Evolutionary conservation across 2,888 invertebrate species (phyloP).

Genomic region (Ophion ventricosus): DNA sequence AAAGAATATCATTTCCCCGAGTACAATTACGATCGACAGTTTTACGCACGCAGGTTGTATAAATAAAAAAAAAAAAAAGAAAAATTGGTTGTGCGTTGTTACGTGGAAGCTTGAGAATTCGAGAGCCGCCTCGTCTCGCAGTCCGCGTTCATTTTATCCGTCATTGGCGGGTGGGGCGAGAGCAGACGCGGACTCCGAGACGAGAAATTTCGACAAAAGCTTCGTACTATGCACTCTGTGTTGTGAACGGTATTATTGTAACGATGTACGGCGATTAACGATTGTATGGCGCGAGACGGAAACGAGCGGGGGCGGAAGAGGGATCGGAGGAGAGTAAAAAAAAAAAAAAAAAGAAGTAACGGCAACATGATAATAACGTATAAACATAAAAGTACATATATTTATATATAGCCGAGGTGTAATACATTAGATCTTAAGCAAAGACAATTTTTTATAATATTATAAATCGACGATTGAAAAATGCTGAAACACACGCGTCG

Average conservation of each 20-base stretch:
- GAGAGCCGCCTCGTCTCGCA: neutral
- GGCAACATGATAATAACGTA: conserved; percentile 76
- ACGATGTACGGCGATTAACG: conserved; percentile 51
- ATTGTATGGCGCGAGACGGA: neutral
- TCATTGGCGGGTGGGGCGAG: neutral
- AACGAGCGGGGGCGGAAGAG: neutral
- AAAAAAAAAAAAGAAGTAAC: conserved; percentile 66
- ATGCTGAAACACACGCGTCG: conserved; percentile 71
- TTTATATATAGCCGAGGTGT: conserved; percentile 82
- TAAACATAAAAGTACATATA: conserved; percentile 76
- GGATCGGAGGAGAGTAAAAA: conserved; percentile 13
- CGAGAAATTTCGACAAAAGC: conserved; percentile 74
- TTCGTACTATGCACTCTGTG: conserved; percentile 84
- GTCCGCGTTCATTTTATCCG: neutral
- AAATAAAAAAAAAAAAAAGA: conserved; percentile 37
- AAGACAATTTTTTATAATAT: conserved; percentile 82
- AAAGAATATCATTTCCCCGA: neutral
- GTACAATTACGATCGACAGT: conserved; percentile 64
- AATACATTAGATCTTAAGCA: conserved; percentile 82
- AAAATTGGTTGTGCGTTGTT: conserved; percentile 82
- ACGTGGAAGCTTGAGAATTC: conserved; percentile 75
- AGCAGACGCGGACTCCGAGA: neutral
- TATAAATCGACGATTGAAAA: conserved; percentile 65
- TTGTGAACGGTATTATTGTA: conserved; percentile 81
- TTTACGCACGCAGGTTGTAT: conserved; percentile 74